A percentile compares a stretch with the other conserved stretches of the same genome.
These are phyloP conservation scores for Cheilinus undulatus DNA, from an alignment of 2,113 vertebrate species.

Conservation along the genomic window DNA sequence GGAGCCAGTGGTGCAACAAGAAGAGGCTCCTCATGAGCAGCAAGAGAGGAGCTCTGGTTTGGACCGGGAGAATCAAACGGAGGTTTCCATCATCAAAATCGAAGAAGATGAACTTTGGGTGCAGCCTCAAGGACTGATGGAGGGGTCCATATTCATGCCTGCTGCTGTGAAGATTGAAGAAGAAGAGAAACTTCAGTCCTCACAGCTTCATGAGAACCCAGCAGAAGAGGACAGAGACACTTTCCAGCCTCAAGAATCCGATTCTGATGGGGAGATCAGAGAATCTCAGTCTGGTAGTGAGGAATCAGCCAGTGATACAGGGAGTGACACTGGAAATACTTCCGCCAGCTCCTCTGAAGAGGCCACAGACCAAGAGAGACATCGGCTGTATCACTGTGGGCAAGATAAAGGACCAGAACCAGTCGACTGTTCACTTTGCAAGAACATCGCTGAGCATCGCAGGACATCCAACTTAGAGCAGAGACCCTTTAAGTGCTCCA, in stretches of 20 bases:
- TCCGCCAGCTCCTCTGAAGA: background rate
- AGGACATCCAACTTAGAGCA: background rate
- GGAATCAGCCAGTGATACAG: background rate
- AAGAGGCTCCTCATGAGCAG: background rate
- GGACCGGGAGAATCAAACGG: background rate
- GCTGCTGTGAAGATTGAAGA: constrained; percentile 17
- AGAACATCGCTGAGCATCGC: no score
- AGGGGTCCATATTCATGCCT: background rate
- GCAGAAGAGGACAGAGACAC: background rate
- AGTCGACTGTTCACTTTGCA: background rate
- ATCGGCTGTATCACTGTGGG: background rate
- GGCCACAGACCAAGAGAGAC: background rate
- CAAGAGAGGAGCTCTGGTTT: background rate
- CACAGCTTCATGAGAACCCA: background rate
- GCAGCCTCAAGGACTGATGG: background rate
- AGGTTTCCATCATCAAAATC: background rate
- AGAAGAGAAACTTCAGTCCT: constrained; percentile 1
- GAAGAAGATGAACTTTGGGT: constrained; percentile 10
- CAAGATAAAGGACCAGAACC: background rate
- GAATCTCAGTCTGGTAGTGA: background rate
- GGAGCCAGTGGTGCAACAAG: background rate
- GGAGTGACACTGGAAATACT: background rate
- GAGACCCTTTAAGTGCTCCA: background rate
- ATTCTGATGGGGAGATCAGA: background rate
- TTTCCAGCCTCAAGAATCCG: background rate